These are phyloP conservation scores for Aphodius sticticus DNA, from an alignment of 2,888 invertebrate genomes.

Conservation along the genomic window DNA sequence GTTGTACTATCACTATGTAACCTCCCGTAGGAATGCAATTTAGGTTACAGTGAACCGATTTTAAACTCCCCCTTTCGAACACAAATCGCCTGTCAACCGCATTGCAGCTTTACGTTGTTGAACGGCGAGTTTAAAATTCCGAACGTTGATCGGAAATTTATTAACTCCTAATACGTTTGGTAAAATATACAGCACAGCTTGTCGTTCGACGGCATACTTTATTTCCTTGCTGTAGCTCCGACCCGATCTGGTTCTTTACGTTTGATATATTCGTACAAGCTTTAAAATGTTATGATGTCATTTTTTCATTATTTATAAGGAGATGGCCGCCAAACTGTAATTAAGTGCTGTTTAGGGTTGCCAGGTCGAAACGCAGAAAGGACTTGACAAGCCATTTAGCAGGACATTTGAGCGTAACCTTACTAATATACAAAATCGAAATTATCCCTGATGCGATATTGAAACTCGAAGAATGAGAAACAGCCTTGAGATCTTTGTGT, in stretches of 20 bases:
- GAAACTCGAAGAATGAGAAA: too few relatives aligned
- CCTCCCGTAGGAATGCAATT: not conserved
- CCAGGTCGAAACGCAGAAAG: too few relatives aligned
- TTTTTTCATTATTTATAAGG: not conserved
- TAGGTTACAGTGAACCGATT: not conserved
- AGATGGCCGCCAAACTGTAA: not conserved
- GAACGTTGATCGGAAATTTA: not conserved
- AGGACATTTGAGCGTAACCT: too few relatives aligned
- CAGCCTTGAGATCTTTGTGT: too few relatives aligned
- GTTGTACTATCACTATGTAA: not conserved
- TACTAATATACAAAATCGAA: too few relatives aligned
- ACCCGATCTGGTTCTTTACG: not conserved
- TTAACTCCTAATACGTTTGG: not conserved
- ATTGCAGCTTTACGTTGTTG: not conserved
- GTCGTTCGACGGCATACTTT: not conserved
- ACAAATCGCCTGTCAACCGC: slow-evolving; percentile 4
- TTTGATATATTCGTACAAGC: not conserved
- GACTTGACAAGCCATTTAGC: too few relatives aligned
- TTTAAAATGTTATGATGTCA: not conserved
- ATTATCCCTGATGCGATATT: too few relatives aligned
- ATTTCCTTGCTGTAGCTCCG: not conserved
- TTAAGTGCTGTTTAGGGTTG: not conserved
- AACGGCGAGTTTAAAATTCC: not conserved
- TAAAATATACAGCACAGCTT: not conserved
- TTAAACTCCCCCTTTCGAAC: not conserved